Percentiles rank a stretch among this genome's conserved stretches.
phyloP scores from a whole-genome alignment of 2,113 vertebrate genomes.

The Podiceps cristatus region DNA sequence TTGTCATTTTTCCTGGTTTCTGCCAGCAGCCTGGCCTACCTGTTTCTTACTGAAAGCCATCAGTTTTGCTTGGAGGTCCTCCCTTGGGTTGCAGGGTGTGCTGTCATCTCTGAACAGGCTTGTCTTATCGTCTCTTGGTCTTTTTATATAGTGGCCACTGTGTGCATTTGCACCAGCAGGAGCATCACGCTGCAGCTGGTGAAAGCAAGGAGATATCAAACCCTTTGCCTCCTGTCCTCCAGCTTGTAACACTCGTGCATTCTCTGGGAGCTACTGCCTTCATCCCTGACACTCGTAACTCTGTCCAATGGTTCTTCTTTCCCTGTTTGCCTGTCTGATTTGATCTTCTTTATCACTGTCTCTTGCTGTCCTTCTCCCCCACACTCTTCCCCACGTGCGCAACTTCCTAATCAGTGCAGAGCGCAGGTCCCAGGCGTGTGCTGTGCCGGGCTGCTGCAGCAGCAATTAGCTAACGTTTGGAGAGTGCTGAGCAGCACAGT shows the following conservation, averaged over 20 bases:
- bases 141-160: neutral
- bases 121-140: neutral
- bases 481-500: neutral
- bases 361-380: neutral
- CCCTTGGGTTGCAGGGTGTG: neutral
- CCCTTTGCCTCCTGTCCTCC: neutral
- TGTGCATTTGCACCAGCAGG: neutral
- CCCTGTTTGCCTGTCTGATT: neutral
- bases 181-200: neutral
- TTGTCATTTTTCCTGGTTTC: neutral
- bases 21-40: neutral
- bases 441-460: neutral
- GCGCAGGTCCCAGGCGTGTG: neutral
- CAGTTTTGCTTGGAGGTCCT: neutral
- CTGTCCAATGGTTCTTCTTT: neutral
- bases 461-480: neutral
- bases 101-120: neutral
- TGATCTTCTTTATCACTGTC: neutral
- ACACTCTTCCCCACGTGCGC: accelerated
- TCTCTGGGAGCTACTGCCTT: neutral
- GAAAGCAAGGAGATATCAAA: neutral
- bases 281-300: neutral
- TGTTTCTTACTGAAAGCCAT: neutral
- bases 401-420: neutral
- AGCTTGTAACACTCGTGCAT: neutral